Base-by-base conservation (phyloP, 2,888 invertebrate genomes). In the Pammene aurita region DNA sequence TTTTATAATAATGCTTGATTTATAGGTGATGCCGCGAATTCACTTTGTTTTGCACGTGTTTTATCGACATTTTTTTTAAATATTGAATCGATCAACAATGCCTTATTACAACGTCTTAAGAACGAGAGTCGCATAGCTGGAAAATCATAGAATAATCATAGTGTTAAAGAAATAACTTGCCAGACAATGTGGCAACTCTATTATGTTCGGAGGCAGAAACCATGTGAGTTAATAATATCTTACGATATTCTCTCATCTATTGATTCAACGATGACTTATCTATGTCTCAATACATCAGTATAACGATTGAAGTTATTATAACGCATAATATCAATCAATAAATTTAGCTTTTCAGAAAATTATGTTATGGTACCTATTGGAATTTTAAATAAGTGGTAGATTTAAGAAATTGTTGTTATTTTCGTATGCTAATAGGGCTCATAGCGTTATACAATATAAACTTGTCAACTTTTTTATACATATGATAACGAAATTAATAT, bases 1-100 rank as follows among this genome's bases (percentile, higher is more conserved):
- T 85, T 89, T 88, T 90, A 89, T 90, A 88, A 87, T 89, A 90
- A 87, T 84, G 80, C 80, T 80, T 92, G 92, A 92, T 92, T 92
- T 92, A 92, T 92, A 83, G 87, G 72, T 68, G 80, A 80, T 81
- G 81, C 82, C 82, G 85, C 87, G 87, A 84, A 87, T 85, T 76
- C 75, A 76, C 79, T 81, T 84, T 89, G 85, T 91, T 90, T 90
- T 88, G 92, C 92, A 91, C 91, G 89, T 90, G 91, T 88, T 82
- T 80, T 76, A 48, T 75, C 76, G 76, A 72, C 80, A 84, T 84
- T 85, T 86, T n/a, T 75, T 84, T 55, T 41, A 52, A 62, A 62
- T 61, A 48, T 61, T 13, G 16, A 13, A 26, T 38, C 41, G n/a
- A 50, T 62, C n/a, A 14, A 5, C n/a, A 2, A 18, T n/a, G 18